These are phyloP conservation scores for Coregonus sp. DNA, from an alignment of 2,797 vertebrate species.

Conservation along the genomic window DNA sequence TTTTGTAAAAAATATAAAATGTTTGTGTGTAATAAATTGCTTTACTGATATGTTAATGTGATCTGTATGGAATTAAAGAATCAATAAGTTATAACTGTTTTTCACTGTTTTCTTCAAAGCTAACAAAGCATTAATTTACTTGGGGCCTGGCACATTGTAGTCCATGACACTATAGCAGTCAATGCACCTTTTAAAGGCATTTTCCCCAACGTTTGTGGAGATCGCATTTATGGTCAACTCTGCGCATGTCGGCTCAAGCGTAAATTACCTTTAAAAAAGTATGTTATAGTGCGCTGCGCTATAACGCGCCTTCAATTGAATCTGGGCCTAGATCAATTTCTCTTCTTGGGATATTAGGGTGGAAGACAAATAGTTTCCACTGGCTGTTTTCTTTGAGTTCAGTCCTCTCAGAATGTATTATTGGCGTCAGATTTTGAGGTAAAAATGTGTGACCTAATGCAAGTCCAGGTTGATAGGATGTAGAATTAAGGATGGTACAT, in stretches of 20 bases:
- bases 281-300: neutral
- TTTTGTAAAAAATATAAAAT: constrained; percentile 67
- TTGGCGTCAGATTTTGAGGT: neutral
- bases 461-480: neutral
- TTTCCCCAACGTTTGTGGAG: neutral
- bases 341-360: neutral
- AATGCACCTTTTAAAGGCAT: neutral
- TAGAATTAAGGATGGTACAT: neutral
- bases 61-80: constrained; percentile 42
- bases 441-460: neutral
- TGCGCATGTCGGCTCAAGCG: neutral
- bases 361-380: neutral
- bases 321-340: neutral
- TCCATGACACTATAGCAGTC: neutral
- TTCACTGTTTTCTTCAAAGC: neutral
- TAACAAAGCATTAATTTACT: neutral
- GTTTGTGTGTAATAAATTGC: constrained; percentile 56
- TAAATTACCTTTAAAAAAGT: neutral
- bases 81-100: constrained; percentile 53
- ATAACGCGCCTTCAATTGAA: neutral
- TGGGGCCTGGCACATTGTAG: too few relatives aligned
- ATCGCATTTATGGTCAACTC: neutral
- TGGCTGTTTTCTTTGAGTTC: neutral
- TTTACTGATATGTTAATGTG: constrained; percentile 60
- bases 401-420: neutral